Base-by-base conservation (phyloP, 2,888 invertebrate genomes). In the Polymixis lichenea region DNA sequence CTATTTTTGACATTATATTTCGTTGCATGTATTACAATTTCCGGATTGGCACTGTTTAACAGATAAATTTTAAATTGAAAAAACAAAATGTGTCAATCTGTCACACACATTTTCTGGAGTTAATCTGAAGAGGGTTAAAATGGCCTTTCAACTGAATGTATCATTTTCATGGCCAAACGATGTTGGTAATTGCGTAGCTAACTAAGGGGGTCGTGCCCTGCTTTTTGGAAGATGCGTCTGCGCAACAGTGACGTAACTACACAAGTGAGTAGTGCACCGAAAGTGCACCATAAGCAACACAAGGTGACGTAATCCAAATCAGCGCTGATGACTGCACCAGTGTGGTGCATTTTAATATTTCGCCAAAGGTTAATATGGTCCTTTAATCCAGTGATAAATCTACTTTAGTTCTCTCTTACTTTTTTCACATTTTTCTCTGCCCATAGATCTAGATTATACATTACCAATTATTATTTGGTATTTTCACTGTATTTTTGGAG, bases 1-100 rank as follows among this genome's bases (percentile, higher is more conserved):
- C 19, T 64, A 58, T 46, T 72, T 64, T 80, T 49, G 56, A n/a
- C 46, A 73, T 49, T 3, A 56, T 64, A 62, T 80, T 43, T 77
- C 0, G 9, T 80, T 51, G 15, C 11, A 58, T 28, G 4, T n/a
- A 7, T 62, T 25, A 19, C 46, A 46, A 46, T 77, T 80, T 77
- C 80, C 56, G 62, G 43, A 78, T 79, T 71, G 28, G 8, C 13
- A 22, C 11, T n/a, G 6, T 43, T 3, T 38, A 17, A 17, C 7
- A 76, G 7, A 58, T 28, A 9, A 43, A 67, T 17, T 65, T 4
- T 8, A 65, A 58, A 51, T 15, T 17, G 38, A 19, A n/a, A 22
- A 38, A 8, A 51, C 0, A 22, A 15, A 22, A 25, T 38, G 0
- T 51, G 15, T 49, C 11, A 38, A 5, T 28, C 1, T 17, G 58